Evolutionary conservation across 2,797 vertebrate genomes (phyloP).

Genomic region (Argyrosomus regius): DNA sequence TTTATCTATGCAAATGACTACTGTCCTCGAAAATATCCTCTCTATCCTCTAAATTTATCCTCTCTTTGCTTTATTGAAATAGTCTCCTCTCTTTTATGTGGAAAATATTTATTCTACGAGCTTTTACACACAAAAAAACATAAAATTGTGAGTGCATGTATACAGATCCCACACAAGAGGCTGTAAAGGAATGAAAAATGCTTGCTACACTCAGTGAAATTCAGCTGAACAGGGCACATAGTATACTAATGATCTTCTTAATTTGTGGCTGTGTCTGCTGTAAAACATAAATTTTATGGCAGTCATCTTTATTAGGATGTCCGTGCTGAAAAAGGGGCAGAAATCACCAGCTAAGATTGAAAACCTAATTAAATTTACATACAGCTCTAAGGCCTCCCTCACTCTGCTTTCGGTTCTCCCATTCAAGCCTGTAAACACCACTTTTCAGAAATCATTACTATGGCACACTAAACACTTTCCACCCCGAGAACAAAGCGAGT

Average conservation of each 20-base stretch:
- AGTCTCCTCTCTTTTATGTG: neutral
- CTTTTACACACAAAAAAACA: neutral
- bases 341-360: conserved; percentile 72
- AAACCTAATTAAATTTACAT: conserved; percentile 83
- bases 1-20: conserved; percentile 21
- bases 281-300: conserved; percentile 57
- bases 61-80: neutral
- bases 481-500: conserved; percentile 76
- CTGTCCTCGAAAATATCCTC: neutral
- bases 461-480: conserved; percentile 77
- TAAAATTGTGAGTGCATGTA: neutral
- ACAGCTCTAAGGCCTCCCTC: conserved; percentile 67
- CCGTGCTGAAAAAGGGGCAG: conserved; percentile 44
- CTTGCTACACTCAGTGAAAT: neutral
- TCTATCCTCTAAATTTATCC: neutral
- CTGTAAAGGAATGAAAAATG: conserved; percentile 5
- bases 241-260: conserved; percentile 47
- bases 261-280: conserved; percentile 60
- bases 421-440: conserved; percentile 79
- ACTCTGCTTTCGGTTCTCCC: conserved; percentile 64
- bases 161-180: neutral
- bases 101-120: neutral
- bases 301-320: conserved; percentile 71
- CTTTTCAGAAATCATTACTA: conserved; percentile 80
- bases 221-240: neutral